Base-by-base conservation (phyloP, 2,797 vertebrate genomes). In the Discoglossus pictus region DNA sequence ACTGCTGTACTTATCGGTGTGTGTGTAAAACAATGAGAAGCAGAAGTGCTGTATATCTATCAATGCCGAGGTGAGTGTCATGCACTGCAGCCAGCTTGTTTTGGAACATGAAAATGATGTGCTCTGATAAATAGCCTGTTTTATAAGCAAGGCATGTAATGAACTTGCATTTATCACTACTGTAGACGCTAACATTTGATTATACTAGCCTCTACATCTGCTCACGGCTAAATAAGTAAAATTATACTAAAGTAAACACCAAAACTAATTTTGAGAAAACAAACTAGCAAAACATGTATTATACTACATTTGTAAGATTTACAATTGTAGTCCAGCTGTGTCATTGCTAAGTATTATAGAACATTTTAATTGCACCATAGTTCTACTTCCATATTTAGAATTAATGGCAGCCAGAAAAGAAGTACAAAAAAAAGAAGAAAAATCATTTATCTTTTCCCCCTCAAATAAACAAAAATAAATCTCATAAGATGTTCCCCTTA, bases 101-200 rank as follows among this genome's bases (percentile, higher is more conserved):
- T 56, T 44, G 31, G 16, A 27, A 48, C 34, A 34, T 56, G 23
- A 35, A 56, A 56, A 56, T 27, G 7, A 18, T 56, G 20, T 39
- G 31, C 43, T 48, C 8, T 56, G 42, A 65, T 48, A 48, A 65
- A 65, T 48, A 18, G 46, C 53, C 2, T n/a, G 7, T 11, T 55
- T 55, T 17, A 16, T 55, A 65, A 24, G 20, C 34, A 65, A 47
- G 54, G 18, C 52, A 7, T 27, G 15, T 44, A 47, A 39, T 65
- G 27, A 65, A 48, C 21, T 27, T 39, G 21, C 54, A 59, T 66
- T 40, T 34, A 58, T 56, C 63, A 55, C 40, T 40, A 17, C 23
- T 40, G 43, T 23, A 50, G 64, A 6, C 23, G 34, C 27, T 48
- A 42, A 15, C 44, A 59, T 66, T 59, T 31, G 1, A 40, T 66